Evolutionary conservation across 2,797 vertebrate species (phyloP), one percentile per base, ranked within the genome.

Genomic region (Trematomus bernacchii): DNA sequence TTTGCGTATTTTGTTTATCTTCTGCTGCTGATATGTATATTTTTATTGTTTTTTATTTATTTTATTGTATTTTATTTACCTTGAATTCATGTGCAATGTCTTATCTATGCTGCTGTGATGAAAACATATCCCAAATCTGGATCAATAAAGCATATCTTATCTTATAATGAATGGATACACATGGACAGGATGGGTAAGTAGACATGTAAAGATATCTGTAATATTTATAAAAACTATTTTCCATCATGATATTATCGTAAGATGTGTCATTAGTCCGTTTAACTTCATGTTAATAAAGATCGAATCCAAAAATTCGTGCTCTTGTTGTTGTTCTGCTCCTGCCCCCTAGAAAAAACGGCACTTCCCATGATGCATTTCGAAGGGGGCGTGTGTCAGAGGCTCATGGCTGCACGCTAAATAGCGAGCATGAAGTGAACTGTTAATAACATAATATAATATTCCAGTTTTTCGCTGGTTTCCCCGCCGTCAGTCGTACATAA

Each of bases 341-440:
- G 27, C 46, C 46, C 27, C 27, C 15, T 18, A 23, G 52, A 59
- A 1, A 33, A 68, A 68, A 89, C 87, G 43, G 53, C 15, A 76
- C 1, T 79, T 89, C 90, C 89, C 91, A 83, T 67, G 60, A 0
- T 88, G 84, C 91, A 6, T 12, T 74, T 63, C 65, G 87, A 85
- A 73, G 91, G 82, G 87, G 89, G 91, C 78, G 89, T 90, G 6
- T 33, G 52, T 47, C 76, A 7, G 18, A 47, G 3, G 33, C 57
- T 46, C 80, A 52, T 58, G 65, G 51, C 66, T 44, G 27, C 65
- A 48, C 33, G 79, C 79, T 57, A 83, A 15, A 82, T 81, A 74
- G 69, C 87, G 19, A 42, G 82, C 80, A 30, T 66, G 68, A 46
- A 63, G 0, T 67, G 73, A 76, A 55, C 42, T 76, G 85, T 79